Conservation (phyloP, 2,888 invertebrate genomes). For the Eristalinus aeneus region DNA sequence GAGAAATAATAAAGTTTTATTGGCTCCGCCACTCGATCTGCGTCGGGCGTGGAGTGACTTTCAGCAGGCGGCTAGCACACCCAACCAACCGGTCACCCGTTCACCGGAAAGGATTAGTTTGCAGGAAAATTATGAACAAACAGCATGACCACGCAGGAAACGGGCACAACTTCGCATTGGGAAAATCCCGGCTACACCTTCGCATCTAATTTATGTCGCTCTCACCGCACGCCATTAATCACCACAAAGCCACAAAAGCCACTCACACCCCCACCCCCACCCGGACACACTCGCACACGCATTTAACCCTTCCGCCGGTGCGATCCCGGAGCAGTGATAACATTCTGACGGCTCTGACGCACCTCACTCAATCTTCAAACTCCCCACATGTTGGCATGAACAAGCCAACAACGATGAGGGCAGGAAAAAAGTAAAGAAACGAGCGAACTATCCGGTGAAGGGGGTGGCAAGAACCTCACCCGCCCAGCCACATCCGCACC, state of each 20-base stretch:
- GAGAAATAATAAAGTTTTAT: conserved; percentile 68
- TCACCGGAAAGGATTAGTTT: conserved; percentile 37
- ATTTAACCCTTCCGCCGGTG: conserved; percentile 57
- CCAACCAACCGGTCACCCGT: not conserved
- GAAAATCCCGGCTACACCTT: conserved; percentile 64
- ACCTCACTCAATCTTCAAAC: conserved; percentile 28
- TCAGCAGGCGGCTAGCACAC: not conserved
- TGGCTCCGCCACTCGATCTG: conserved; percentile 21
- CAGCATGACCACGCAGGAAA: conserved; percentile 31
- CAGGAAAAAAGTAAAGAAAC: not conserved
- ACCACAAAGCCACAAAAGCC: conserved; percentile 40
- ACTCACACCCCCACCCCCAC: not conserved
- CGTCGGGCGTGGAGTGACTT: not conserved
- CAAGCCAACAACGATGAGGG: not conserved
- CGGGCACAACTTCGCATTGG: conserved; percentile 42
- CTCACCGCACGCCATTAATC: conserved; percentile 68
- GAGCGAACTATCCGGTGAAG: not conserved
- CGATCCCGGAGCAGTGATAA: conserved; percentile 50
- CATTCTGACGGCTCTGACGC: conserved; percentile 36
- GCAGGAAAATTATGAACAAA: conserved; percentile 39
- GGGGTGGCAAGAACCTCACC: not conserved
- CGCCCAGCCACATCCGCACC: not conserved
- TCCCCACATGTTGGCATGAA: not conserved
- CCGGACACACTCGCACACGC: conserved; percentile 8
- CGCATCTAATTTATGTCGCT: conserved; percentile 58